phyloP scores from a whole-genome alignment of 1,140 invertebrate genomes.

The Teleogryllus occipitalis region DNA sequence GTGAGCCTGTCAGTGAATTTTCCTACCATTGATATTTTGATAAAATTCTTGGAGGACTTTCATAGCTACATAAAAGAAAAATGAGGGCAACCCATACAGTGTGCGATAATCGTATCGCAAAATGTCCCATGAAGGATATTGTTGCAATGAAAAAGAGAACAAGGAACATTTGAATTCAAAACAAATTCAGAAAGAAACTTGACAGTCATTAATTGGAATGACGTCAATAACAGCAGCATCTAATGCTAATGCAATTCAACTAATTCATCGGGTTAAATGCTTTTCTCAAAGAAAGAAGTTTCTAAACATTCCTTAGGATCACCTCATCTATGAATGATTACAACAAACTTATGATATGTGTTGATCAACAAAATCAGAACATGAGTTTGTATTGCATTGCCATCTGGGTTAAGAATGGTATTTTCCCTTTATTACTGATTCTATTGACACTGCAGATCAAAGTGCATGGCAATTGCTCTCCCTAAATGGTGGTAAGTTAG shows the following conservation, averaged over 20 bases:
- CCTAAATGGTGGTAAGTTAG: too few relatives aligned
- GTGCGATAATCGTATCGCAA: not conserved
- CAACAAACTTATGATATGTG: too few relatives aligned
- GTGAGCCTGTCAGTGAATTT: not conserved
- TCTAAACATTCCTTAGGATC: constrained; percentile 28
- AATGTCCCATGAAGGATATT: not conserved
- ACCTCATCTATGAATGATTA: constrained; percentile 13
- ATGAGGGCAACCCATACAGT: not conserved
- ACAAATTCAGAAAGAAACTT: too few relatives aligned
- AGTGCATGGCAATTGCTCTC: too few relatives aligned
- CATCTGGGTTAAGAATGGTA: constrained; percentile 33
- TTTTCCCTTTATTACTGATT: constrained; percentile 30
- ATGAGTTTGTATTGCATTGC: too few relatives aligned
- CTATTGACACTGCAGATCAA: too few relatives aligned
- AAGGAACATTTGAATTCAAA: constrained; percentile 25
- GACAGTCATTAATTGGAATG: constrained; percentile 28
- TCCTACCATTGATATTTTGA: not conserved
- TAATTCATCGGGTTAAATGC: constrained; percentile 24
- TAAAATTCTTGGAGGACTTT: not conserved
- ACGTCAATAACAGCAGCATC: constrained; percentile 27
- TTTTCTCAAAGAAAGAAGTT: too few relatives aligned
- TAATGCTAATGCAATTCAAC: constrained; percentile 24
- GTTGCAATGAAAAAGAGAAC: constrained; percentile 21
- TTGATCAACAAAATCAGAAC: too few relatives aligned
- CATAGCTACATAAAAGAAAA: not conserved